Evolutionary conservation across 2,797 vertebrate genomes (phyloP).

Genomic region (Tragelaphus eurycerus): DNA sequence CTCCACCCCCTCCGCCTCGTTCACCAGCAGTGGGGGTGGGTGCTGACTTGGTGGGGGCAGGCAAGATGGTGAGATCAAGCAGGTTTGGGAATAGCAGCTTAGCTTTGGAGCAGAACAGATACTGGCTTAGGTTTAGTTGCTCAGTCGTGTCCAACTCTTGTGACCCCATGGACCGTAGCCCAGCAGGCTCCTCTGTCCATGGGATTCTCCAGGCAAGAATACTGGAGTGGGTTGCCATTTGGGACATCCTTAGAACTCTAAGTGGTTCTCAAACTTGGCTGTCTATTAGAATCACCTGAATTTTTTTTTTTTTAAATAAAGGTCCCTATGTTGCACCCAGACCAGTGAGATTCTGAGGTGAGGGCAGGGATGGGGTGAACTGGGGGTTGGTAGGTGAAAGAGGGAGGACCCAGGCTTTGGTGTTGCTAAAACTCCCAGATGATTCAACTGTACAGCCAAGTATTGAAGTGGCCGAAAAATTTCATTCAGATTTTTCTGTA

Average conservation of each 20-base stretch:
- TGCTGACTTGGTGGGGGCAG: not conserved
- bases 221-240: not conserved
- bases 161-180: not conserved
- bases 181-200: not conserved
- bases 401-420: rapidly evolving
- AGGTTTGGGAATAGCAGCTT: not conserved
- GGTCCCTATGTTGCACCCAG: not conserved
- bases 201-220: not conserved
- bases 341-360: not conserved
- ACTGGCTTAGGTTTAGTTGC: not conserved
- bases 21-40: not conserved
- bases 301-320: not conserved
- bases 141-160: not conserved
- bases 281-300: not conserved
- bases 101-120: not conserved
- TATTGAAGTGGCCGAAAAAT: not conserved
- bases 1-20: not conserved
- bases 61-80: not conserved
- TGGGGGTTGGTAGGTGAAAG: rapidly evolving
- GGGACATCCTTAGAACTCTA: not conserved
- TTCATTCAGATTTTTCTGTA: not conserved
- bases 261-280: not conserved
- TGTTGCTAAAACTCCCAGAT: not conserved
- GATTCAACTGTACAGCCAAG: not conserved
- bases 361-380: not conserved